Conservation (phyloP, 1,140 invertebrate species). For the Bombus affinis region DNA sequence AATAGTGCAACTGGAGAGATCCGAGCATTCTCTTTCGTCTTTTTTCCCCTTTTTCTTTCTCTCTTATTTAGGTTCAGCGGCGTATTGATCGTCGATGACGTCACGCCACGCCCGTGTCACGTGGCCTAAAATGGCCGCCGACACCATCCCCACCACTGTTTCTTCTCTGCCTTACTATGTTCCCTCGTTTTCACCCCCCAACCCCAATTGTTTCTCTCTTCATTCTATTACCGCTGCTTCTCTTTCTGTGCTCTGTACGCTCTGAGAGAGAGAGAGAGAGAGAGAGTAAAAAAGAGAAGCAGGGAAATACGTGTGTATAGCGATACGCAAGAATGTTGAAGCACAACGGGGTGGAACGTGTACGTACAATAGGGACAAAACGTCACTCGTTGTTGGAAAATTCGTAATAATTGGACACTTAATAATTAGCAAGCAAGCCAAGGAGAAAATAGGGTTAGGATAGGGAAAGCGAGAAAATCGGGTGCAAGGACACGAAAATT, state of each 20-base stretch:
- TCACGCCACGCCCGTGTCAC: conserved; percentile 82
- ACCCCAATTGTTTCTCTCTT: conserved; percentile 30
- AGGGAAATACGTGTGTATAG: conserved; percentile 1
- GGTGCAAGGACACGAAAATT: conserved; percentile 5
- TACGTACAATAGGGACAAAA: conserved; percentile 3
- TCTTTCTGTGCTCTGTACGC: not conserved
- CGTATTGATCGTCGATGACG: conserved; percentile 81
- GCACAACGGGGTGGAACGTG: too few species aligned
- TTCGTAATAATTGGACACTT: conserved; percentile 42
- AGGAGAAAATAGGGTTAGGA: not conserved
- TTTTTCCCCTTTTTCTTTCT: conserved; percentile 45
- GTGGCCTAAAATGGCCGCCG: conserved; percentile 79
- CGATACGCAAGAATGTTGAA: not conserved
- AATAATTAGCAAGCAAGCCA: conserved; percentile 16
- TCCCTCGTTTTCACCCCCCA: conserved; percentile 32
- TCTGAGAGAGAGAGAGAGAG: not conserved
- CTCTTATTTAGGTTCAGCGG: conserved; percentile 68
- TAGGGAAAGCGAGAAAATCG: not conserved
- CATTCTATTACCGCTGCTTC: conserved; percentile 5
- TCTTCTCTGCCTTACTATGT: conserved; percentile 2
- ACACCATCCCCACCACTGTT: conserved; percentile 47
- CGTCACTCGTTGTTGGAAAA: conserved; percentile 1
- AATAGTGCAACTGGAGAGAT: conserved; percentile 1
- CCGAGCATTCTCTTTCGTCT: conserved; percentile 21
- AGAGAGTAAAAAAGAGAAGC: not conserved